Evolutionary conservation across 2,797 vertebrate species (phyloP), one percentile per base, ranked within the genome.

Genomic region (Myotis planiceps): DNA sequence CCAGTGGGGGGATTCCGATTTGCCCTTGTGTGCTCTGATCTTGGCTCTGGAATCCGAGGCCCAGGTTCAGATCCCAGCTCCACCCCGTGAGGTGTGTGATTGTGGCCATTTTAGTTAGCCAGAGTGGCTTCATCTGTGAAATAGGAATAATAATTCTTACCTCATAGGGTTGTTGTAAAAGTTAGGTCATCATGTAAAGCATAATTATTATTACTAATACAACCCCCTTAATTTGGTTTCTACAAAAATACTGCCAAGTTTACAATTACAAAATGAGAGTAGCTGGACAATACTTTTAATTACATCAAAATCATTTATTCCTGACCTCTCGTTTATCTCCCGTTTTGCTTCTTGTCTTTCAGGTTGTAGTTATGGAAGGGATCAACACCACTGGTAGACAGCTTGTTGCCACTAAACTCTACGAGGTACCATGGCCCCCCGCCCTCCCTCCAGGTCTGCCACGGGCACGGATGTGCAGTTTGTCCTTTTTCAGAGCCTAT

Each of bases 351-450:
- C 82, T 83, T 83, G 68, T 88, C 82, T 95, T 76, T 79, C 96
- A 99, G 99, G 98, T 99, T 74, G 99, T 99, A 2, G 97, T 98
- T 1, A 98, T 99, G 99, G 99, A 99, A 88, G 99, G 99, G 0
- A 99, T 99, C 97, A 99, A 99, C 98, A 98, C 98, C 53, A 99
- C 98, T 0, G 99, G 99, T 19, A 98, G 88, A 47, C 99, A 97
- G 88, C 86, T 99, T 88, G 96, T 99, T 88, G 99, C 99, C 23
- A 99, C 99, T 25, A 99, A 98, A 83, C 96, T 99, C 3, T 99
- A 99, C 0, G 99, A 99, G 99, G 99, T 99, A 88, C 97, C 23
- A 13, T 25, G 5, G 10, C 1, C 9, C 23, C n/a, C 85, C 18
- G 3, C 15, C 16, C 12, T 13, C 5, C 27, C 27, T 47, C 55